These are phyloP conservation scores for Philopedon plagiatum DNA, from an alignment of 2,888 invertebrate genomes.

Conservation along the genomic window DNA sequence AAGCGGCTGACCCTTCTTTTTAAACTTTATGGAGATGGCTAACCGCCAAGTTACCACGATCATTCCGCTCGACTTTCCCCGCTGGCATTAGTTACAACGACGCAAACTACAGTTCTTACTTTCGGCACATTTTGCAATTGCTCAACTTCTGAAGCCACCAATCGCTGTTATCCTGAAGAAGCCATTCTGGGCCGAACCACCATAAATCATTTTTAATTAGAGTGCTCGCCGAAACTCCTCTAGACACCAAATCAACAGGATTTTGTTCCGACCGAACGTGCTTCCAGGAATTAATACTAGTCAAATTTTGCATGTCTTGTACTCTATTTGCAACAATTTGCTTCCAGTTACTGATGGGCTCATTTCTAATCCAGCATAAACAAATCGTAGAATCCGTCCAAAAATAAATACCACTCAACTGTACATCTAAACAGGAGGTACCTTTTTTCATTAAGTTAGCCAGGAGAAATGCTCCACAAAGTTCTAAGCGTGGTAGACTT, in stretches of 20 bases:
- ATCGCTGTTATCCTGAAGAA: neutral
- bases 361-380: slow-evolving; percentile 16
- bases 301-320: slow-evolving; percentile 23
- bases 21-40: too few species aligned
- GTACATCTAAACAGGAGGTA: neutral
- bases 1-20: too few species aligned
- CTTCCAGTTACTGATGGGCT: slow-evolving; percentile 23
- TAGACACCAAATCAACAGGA: slow-evolving; percentile 40
- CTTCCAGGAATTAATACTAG: slow-evolving; percentile 13
- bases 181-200: slow-evolving; percentile 29
- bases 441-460: slow-evolving; percentile 24
- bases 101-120: too few species aligned
- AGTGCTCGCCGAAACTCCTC: slow-evolving; percentile 1
- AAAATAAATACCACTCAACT: neutral
- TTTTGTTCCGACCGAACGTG: slow-evolving; percentile 38
- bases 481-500: slow-evolving; percentile 42
- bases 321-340: slow-evolving; percentile 42
- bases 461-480: slow-evolving; percentile 39
- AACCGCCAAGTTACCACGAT: too few species aligned
- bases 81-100: neutral
- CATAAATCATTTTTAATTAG: slow-evolving; percentile 14
- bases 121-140: neutral
- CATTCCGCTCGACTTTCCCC: too few species aligned
- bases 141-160: neutral
- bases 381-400: slow-evolving; percentile 19